Evolutionary conservation across 2,113 vertebrate species (phyloP).

Genomic region (Tupaia tana): DNA sequence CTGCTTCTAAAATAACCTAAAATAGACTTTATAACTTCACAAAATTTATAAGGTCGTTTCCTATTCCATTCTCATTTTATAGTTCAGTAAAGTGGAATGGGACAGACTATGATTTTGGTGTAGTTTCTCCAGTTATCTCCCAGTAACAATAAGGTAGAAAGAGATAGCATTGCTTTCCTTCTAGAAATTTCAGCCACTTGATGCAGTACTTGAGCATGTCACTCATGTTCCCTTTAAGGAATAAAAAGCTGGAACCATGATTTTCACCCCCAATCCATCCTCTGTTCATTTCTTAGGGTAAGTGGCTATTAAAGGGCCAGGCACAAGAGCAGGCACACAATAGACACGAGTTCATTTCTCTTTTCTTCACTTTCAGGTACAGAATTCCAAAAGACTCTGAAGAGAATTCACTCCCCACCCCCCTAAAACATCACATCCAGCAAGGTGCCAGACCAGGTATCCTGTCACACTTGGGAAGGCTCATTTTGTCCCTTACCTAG

Average conservation of each 20-base stretch:
- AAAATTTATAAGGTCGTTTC: slow-evolving; percentile 8
- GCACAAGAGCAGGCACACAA: not conserved
- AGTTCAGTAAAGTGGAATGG: not conserved
- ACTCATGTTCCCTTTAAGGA: not conserved
- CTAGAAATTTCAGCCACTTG: not conserved
- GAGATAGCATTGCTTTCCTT: not conserved
- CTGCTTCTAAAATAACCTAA: slow-evolving; percentile 30
- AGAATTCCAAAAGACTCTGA: not conserved
- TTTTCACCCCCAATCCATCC: not conserved
- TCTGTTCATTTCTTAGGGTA: not conserved
- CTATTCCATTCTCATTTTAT: not conserved
- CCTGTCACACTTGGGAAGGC: not conserved
- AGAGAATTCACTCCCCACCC: not conserved
- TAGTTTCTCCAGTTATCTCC: not conserved
- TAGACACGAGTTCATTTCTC: not conserved
- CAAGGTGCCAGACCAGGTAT: not conserved
- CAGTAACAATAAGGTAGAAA: not conserved
- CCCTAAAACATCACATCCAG: not conserved
- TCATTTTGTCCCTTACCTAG: not conserved
- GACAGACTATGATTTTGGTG: not conserved
- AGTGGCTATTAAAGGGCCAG: not conserved
- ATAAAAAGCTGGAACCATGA: not conserved
- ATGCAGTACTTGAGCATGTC: not conserved
- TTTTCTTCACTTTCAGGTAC: not conserved
- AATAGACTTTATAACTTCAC: slow-evolving; percentile 43